These are phyloP conservation scores for Leucoptera coffeella DNA, from an alignment of 2,888 invertebrate genomes.

Conservation along the genomic window DNA sequence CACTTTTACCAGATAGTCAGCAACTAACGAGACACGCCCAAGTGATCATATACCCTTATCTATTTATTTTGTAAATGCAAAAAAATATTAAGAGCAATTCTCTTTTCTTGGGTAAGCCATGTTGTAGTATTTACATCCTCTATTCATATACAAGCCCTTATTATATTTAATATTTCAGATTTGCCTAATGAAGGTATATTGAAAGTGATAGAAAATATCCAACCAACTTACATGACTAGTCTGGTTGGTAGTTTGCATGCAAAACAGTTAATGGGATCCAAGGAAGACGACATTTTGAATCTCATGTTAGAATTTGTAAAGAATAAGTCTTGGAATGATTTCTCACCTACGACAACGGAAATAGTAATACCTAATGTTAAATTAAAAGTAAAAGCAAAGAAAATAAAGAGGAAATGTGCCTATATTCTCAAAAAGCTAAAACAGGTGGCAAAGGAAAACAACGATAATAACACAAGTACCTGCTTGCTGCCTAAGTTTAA, in stretches of 20 bases:
- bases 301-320: conserved; percentile 18
- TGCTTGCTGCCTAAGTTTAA: no score
- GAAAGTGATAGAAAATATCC: conserved; percentile 22
- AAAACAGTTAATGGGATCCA: conserved; percentile 13
- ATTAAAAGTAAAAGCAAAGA: conserved; percentile 10
- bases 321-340: conserved; percentile 15
- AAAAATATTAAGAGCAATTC: no score
- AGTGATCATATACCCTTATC: no score
- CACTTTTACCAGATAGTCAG: no score
- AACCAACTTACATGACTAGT: conserved; percentile 27
- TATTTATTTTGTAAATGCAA: no score
- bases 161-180: conserved; percentile 19
- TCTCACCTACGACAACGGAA: no score
- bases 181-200: conserved; percentile 20
- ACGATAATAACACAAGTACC: no score
- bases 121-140: no score
- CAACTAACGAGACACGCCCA: no score
- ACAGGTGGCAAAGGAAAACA: no score
- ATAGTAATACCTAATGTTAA: no score
- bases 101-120: no score
- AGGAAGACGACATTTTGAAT: conserved; percentile 17
- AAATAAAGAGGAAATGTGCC: conserved; percentile 13
- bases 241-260: conserved; percentile 17
- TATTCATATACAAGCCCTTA: conserved; percentile 1
- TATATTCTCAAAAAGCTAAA: conserved; percentile 12